Evolutionary conservation across 1,140 invertebrate genomes (phyloP).

Genomic region (Diorhabda elongata): DNA sequence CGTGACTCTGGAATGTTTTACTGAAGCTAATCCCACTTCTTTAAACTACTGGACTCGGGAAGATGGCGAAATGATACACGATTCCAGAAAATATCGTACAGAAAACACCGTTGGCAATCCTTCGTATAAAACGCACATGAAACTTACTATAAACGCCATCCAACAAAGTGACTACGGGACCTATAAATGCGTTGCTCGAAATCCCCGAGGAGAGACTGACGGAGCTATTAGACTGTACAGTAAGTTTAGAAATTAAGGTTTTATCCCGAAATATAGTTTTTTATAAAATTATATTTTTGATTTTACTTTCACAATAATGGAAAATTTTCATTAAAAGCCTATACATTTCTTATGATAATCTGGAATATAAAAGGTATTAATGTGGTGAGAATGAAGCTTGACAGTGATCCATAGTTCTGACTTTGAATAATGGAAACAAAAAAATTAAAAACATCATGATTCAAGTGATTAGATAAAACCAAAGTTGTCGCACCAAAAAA

Average conservation of each 20-base stretch:
- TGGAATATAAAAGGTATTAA: no score
- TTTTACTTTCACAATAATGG: no score
- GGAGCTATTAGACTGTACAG: constrained; percentile 86
- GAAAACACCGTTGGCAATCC: constrained; percentile 62
- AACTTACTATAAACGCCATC: constrained; percentile 69
- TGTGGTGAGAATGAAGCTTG: no score
- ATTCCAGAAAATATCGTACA: constrained; percentile 74
- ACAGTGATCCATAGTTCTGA: no score
- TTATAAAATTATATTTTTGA: no score
- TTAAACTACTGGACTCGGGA: constrained; percentile 89
- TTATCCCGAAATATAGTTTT: no score
- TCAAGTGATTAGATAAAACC: no score
- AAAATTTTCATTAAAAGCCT: no score
- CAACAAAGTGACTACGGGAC: constrained; percentile 75
- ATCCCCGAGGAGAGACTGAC: constrained; percentile 87
- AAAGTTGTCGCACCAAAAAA: no score
- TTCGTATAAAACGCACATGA: constrained; percentile 81
- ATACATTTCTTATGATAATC: no score
- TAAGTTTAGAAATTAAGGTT: constrained; percentile 55
- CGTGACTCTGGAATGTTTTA: constrained; percentile 82
- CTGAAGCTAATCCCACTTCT: constrained; percentile 85
- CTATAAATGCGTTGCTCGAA: constrained; percentile 91
- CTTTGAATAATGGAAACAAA: no score
- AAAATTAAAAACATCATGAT: no score
- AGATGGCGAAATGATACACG: constrained; percentile 84